These are phyloP conservation scores for Chaetops frenatus DNA, from an alignment of 2,113 vertebrate genomes.

Conservation along the genomic window DNA sequence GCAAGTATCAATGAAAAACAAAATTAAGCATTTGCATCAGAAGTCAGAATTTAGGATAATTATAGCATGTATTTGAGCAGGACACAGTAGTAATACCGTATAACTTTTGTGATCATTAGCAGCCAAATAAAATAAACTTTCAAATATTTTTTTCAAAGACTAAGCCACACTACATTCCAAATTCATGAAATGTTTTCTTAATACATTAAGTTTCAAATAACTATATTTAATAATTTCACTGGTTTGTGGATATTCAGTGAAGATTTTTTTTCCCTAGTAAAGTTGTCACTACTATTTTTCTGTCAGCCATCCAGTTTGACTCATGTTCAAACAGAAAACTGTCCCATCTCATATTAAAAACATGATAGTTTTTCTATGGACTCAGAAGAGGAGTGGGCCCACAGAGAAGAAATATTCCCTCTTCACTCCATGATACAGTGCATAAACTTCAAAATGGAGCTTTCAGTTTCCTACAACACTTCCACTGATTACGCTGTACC, in stretches of 20 bases:
- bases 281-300: not conserved
- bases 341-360: not conserved
- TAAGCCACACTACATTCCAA: not conserved
- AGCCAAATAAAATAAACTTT: not conserved
- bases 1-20: not conserved
- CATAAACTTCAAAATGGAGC: not conserved
- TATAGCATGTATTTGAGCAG: not conserved
- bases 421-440: not conserved
- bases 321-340: not conserved
- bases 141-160: not conserved
- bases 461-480: not conserved
- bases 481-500: not conserved
- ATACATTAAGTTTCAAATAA: not conserved
- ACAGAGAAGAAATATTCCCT: not conserved
- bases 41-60: not conserved
- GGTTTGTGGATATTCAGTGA: not conserved
- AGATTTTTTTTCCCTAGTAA: not conserved
- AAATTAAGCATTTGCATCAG: not conserved
- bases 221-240: not conserved
- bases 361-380: not conserved
- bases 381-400: not conserved
- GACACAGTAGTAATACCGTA: not conserved
- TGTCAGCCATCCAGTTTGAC: not conserved
- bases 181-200: not conserved
- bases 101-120: not conserved